Evolutionary conservation across 2,888 invertebrate genomes (phyloP).

Genomic region (Dyspetes luteomarginatus): DNA sequence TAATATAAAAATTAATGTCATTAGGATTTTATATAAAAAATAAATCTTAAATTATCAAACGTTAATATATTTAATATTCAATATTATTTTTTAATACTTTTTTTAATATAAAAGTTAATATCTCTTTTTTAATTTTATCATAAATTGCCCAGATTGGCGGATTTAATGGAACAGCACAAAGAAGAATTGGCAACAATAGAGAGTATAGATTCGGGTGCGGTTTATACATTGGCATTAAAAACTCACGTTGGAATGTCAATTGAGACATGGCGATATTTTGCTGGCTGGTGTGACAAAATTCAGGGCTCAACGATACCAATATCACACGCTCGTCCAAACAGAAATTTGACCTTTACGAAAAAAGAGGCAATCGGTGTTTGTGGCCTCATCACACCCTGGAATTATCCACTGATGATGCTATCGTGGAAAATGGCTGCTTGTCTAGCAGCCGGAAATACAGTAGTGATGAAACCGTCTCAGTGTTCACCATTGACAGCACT

Average conservation of each 20-base stretch:
- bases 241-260: constrained; percentile 99
- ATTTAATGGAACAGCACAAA: constrained; percentile 96
- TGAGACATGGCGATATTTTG: constrained; percentile 98
- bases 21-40: too few species aligned
- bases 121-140: not conserved
- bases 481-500: constrained; percentile 96
- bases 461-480: constrained; percentile 97
- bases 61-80: too few species aligned
- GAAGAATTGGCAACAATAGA: constrained; percentile 98
- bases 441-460: constrained; percentile 97
- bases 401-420: constrained; percentile 99
- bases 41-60: too few species aligned
- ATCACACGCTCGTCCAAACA: constrained; percentile 95
- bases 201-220: constrained; percentile 96
- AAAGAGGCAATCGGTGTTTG: constrained; percentile 97
- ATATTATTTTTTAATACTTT: not conserved
- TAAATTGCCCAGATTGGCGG: constrained; percentile 89
- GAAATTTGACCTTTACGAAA: constrained; percentile 94
- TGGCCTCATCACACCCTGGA: constrained; percentile 97
- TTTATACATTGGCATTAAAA: constrained; percentile 97
- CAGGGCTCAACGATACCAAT: constrained; percentile 96
- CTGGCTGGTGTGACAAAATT: constrained; percentile 98
- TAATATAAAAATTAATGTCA: too few species aligned
- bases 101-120: not conserved
- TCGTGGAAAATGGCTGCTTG: constrained; percentile 99